Evolutionary conservation across 23 tunicate species (phyloP), one percentile per base, ranked within the genome.

Genomic region (Styela plicata): DNA sequence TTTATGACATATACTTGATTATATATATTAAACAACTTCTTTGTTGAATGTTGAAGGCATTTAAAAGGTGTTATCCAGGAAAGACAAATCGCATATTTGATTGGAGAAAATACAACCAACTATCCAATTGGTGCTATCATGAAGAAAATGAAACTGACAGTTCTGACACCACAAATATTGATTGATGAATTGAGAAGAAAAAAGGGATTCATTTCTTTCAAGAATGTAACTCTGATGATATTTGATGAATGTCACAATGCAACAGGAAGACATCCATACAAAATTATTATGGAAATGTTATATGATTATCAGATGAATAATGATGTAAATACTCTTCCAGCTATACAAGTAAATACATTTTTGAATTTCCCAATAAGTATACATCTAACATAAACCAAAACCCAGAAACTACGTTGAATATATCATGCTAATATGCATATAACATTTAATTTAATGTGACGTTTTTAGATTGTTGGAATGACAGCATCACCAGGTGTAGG

Each of bases 181-280:
- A 61, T 90, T 27, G 78, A 90, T 76, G 27, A 80, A 52, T 65
- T 90, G 33, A 85, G 64, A 83, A 86, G 21, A 79, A 80, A 83
- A 33, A 69, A 69, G 24, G 65, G 37, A 29, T 69, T 74, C 24
- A 65, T 80, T 35, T 44, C 29, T 20, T 85, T 89, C 73, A 64
- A 31, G 31, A 74, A 89, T 17, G 52, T 89, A 29, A n/a, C 88
- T 19, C 30, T 89, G 84, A 53, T 89, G 63, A 80, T 89, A 3
- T 69, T 89, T 77, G 96, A 90, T 82, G 96, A 90, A 34, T 90
- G 96, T 34, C 96, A 90, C 74, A 88, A 90, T 61, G 66, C 89
- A 33, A 80, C 83, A 10, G 85, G 85, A 30, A 80, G 73, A 17
- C 90, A 90, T 19, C 96, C 96, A 18, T 90, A 85, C 80, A 90